phyloP scores from a whole-genome alignment of 2,888 invertebrate genomes.

The Meteorus cinctellus region DNA sequence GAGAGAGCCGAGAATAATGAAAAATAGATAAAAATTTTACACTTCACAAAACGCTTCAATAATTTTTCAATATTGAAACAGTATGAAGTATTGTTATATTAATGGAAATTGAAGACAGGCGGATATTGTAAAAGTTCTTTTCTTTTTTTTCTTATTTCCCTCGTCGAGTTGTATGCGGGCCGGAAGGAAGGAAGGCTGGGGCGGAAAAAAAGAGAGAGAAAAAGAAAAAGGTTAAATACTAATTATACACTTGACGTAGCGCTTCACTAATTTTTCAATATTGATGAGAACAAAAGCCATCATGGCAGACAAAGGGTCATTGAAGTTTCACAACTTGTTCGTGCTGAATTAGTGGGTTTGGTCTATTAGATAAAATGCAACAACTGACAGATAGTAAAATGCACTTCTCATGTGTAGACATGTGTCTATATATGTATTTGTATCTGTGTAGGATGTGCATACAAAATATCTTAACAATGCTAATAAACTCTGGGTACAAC shows the following conservation, averaged over 20 bases:
- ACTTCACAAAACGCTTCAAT: constrained; percentile 19
- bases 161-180: background rate
- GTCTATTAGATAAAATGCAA: background rate
- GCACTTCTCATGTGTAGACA: background rate
- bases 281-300: background rate
- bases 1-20: constrained; percentile 19
- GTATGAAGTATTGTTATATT: constrained; percentile 10
- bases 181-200: background rate
- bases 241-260: constrained; percentile 4
- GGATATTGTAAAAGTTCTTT: background rate
- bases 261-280: background rate
- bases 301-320: background rate
- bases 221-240: background rate
- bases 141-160: background rate
- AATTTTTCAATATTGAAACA: constrained; percentile 32
- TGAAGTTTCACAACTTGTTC: background rate
- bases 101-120: constrained; percentile 10
- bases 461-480: constrained; percentile 59
- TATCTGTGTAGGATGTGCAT: constrained; percentile 41
- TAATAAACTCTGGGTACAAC: constrained; percentile 58
- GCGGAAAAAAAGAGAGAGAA: background rate
- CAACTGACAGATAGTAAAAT: background rate
- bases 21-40: constrained; percentile 38
- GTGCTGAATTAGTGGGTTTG: background rate
- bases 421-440: background rate